Percentiles rank a stretch among this genome's conserved stretches.
These are phyloP conservation scores for Pachyuromys duprasi DNA, from an alignment of 2,797 vertebrate species.

Conservation along the genomic window DNA sequence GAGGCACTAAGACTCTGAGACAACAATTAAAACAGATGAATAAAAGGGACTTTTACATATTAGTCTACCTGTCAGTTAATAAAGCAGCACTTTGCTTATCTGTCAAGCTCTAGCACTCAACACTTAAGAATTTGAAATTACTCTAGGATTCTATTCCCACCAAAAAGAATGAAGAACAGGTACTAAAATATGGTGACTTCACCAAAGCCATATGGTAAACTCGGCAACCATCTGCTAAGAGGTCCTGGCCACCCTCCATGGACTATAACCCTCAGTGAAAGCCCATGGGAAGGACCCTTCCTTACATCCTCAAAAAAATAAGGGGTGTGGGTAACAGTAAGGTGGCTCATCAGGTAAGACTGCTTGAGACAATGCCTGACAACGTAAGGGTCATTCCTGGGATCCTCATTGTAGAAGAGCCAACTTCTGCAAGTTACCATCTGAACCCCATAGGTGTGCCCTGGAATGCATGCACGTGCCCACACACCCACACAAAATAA, in stretches of 20 bases:
- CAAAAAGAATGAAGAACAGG: neutral
- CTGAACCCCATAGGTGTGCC: neutral
- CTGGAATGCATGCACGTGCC: neutral
- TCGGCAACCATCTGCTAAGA: neutral
- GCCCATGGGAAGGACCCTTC: neutral
- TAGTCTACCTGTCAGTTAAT: neutral
- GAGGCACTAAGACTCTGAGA: too few relatives aligned
- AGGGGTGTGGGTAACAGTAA: neutral
- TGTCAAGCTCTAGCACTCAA: conserved; percentile 1
- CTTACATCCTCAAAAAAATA: neutral
- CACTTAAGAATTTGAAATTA: neutral
- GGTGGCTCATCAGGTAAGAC: neutral
- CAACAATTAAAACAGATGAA: too few relatives aligned
- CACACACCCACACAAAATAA: neutral
- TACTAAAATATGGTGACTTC: conserved; percentile 6
- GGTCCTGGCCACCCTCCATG: neutral
- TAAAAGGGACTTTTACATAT: too few relatives aligned
- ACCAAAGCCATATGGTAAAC: neutral
- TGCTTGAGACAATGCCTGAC: neutral
- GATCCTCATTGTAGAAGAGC: neutral
- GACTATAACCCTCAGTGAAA: neutral
- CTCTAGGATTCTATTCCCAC: neutral
- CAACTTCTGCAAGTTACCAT: neutral
- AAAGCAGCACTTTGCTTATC: conserved; percentile 26
- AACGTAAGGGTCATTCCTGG: neutral